Percentiles rank a stretch among this genome's conserved stretches.
phyloP scores from a whole-genome alignment of 1,140 invertebrate species.

The Lordiphosa clarofinis region DNA sequence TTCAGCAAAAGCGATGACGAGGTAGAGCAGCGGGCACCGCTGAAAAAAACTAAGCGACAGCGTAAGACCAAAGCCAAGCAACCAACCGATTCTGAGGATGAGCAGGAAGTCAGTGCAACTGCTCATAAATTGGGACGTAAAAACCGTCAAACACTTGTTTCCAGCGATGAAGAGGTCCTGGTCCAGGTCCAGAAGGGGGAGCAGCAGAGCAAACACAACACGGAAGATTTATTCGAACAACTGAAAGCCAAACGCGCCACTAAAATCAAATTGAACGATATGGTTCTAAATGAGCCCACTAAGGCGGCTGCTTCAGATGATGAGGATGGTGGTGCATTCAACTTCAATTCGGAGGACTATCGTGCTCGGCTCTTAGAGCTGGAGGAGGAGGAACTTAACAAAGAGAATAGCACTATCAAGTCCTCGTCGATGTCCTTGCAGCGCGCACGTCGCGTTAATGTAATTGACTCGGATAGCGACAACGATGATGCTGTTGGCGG shows the following conservation, averaged over 20 bases:
- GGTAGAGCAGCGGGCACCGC: constrained; percentile 39
- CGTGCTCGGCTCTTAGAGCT: constrained; percentile 67
- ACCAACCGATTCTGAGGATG: constrained; percentile 21
- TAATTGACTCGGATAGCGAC: constrained; percentile 79
- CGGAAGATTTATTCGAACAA: constrained; percentile 73
- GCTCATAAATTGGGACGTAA: constrained; percentile 55
- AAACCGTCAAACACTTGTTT: constrained; percentile 49
- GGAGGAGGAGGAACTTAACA: constrained; percentile 32
- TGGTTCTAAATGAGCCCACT: constrained; percentile 56
- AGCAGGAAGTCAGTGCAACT: constrained; percentile 58
- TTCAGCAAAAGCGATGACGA: constrained; percentile 78
- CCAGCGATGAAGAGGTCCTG: constrained; percentile 37
- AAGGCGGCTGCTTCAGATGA: constrained; percentile 23
- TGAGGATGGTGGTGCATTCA: constrained; percentile 57
- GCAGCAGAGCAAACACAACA: constrained; percentile 34
- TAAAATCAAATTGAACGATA: constrained; percentile 67
- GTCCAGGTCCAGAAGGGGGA: background rate
- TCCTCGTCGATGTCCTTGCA: constrained; percentile 31
- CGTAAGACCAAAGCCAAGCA: constrained; percentile 32
- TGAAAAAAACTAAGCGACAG: constrained; percentile 31
- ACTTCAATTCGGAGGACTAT: constrained; percentile 78
- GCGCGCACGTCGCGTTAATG: constrained; percentile 76
- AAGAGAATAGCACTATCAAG: constrained; percentile 69
- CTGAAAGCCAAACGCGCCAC: constrained; percentile 69
- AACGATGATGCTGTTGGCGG: constrained; percentile 43